Evolutionary conservation across 2,113 vertebrate species (phyloP), one percentile per base, ranked within the genome.

Genomic region (Seriola aureovittata): DNA sequence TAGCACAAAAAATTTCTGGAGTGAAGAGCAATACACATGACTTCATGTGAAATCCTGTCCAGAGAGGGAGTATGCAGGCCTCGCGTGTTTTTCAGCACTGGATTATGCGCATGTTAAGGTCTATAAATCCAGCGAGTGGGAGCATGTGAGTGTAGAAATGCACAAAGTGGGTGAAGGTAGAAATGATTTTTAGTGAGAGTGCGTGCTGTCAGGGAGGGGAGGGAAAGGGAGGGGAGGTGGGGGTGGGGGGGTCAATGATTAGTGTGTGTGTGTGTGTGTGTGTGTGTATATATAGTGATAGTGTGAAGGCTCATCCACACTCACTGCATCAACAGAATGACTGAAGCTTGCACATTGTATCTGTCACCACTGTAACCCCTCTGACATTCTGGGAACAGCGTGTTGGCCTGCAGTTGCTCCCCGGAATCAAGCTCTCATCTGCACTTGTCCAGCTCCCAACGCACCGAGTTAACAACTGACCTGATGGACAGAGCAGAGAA

Each of bases 381-480:
- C 77, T 85, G 91, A 90, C 92, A 87, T 91, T 91, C 86, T 89
- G 82, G 77, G 88, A 91, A 84, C 87, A 81, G 84, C 48, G 21
- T 85, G 85, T 79, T 80, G 82, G 76, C 80, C 84, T 71, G 70
- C 93, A 95, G 94, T 93, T 94, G 91, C 88, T 93, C 84, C 77
- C 48, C 54, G 70, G 82, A 88, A 68, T 93, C 91, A 93, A 88
- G 48, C 81, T 80, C 88, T 90, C 88, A 80, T 86, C 89, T 42
- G 29, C 90, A 86, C 92, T 88, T 91, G 91, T 93, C 93, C 55
- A 6, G 75, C 70, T 85, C 81, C 74, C 77, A 85, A 29, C 36
- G 14, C 87, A 82, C 48, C 57, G 14, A 82, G 81, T 85, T 90
- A 93, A 90, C 93, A 93, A 91, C 90, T 93, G 92, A 91, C 90